Evolutionary conservation across 1,140 invertebrate species (phyloP), one percentile per base, ranked within the genome.

Genomic region (Hyposmocoma kahamanoa): DNA sequence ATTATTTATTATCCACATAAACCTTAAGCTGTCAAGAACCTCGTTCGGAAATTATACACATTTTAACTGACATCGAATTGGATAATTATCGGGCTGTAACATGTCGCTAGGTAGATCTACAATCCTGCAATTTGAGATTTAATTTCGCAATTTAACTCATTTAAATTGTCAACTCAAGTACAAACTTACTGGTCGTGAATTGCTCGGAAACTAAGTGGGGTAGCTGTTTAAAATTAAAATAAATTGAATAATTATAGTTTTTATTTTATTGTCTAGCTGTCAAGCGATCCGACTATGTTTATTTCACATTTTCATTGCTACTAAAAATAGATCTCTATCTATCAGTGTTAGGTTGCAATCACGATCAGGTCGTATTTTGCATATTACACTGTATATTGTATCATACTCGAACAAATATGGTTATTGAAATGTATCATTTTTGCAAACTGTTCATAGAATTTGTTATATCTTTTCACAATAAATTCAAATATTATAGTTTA

Each of bases 41-140:
- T 63, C 34, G 51, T 60, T 58, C 56, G 54, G 62, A 76, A 81
- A 81, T 81, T 62, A 74, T 62, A 76, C 54, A 67, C 58, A 69
- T 64, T 71, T 22, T 56, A 73, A 63, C 61, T 30, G 50, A 50
- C 59, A 62, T 68, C 59, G 57, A 69, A 78, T 72, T 75, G 67
- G 63, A 73, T 74, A 74, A 72, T 77, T 68, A 68, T 56, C 47
- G 58, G 34, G 43, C 13, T 62, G 57, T 59, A 71, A 67, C 65
- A 67, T 34, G 62, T 55, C 45, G 53, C 58, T 60, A 62, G 60
- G 65, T 60, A n/a, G n/a, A n/a, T n/a, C n/a, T n/a, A n/a, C n/a
- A n/a, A 62, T 68, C 47, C 26, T 53, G 55, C 59, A 67, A 56
- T 75, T 70, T 74, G 17, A 53, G 45, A 34, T 36, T 53, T 18